Evolutionary conservation across 2,113 vertebrate genomes (phyloP).

Genomic region (Campylorhamphus procurvoides): DNA sequence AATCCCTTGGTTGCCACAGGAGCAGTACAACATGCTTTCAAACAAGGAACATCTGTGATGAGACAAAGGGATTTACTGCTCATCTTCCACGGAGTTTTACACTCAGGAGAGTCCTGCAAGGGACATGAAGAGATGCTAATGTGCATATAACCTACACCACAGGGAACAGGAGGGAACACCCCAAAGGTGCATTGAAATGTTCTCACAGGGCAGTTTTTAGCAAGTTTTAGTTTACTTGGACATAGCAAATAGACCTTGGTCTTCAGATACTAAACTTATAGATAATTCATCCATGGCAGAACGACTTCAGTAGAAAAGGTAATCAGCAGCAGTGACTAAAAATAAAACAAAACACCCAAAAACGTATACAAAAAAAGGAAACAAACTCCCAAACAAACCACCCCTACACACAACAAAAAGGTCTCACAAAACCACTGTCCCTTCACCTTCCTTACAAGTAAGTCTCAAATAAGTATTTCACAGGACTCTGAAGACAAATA

Average conservation of each 20-base stretch:
- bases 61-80: neutral
- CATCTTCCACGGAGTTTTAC: neutral
- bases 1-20: neutral
- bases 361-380: neutral
- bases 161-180: neutral
- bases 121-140: neutral
- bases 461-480: neutral
- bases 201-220: neutral
- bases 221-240: neutral
- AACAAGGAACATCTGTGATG: neutral
- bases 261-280: neutral
- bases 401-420: too few species aligned
- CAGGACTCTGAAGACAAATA: neutral
- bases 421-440: neutral
- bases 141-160: neutral
- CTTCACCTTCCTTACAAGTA: neutral
- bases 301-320: neutral
- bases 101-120: neutral
- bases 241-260: neutral
- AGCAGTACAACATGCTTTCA: neutral
- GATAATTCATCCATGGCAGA: neutral
- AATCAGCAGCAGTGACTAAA: neutral
- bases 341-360: neutral
- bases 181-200: neutral
- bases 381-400: neutral